Percentiles rank a stretch among this genome's conserved stretches.
These are phyloP conservation scores for Bradysia coprophila DNA, from an alignment of 1,140 invertebrate species.

Conservation along the genomic window DNA sequence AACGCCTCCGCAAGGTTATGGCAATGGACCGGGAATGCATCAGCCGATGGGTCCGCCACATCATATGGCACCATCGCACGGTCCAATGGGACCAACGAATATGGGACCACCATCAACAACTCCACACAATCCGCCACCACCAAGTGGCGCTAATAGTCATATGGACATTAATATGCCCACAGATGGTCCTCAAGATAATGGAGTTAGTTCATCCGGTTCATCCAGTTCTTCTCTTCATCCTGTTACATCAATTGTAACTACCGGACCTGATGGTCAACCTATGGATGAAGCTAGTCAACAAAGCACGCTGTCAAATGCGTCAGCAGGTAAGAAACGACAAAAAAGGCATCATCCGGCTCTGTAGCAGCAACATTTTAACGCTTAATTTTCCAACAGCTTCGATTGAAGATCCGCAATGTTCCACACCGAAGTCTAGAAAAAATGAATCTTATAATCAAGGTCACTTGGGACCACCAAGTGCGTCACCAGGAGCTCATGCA, in stretches of 20 bases:
- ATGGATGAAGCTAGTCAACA: slow-evolving; percentile 82
- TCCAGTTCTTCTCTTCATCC: slow-evolving; percentile 32
- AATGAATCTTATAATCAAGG: slow-evolving; percentile 33
- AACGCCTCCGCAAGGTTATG: slow-evolving; percentile 36
- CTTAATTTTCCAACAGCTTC: slow-evolving; percentile 39
- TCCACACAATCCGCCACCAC: slow-evolving; percentile 16
- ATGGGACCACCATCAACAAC: slow-evolving; percentile 30
- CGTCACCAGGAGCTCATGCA: slow-evolving; percentile 65
- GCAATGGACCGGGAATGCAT: slow-evolving; percentile 24
- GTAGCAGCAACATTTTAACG: neutral
- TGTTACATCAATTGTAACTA: slow-evolving; percentile 69
- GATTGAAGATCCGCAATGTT: slow-evolving; percentile 61
- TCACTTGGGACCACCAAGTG: slow-evolving; percentile 49
- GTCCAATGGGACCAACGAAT: slow-evolving; percentile 15
- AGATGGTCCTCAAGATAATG: slow-evolving; percentile 26
- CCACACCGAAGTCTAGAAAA: slow-evolving; percentile 57
- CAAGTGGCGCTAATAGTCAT: too few species aligned
- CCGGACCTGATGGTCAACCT: slow-evolving; percentile 67
- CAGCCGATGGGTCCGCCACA: slow-evolving; percentile 31
- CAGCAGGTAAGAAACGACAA: slow-evolving; percentile 42
- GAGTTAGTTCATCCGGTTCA: slow-evolving; percentile 21
- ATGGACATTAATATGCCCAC: neutral
- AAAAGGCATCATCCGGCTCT: neutral
- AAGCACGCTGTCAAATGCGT: slow-evolving; percentile 77
- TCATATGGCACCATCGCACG: slow-evolving; percentile 33